Conservation (phyloP, 2,888 invertebrate species). For the Oscheius myriophilus region DNA sequence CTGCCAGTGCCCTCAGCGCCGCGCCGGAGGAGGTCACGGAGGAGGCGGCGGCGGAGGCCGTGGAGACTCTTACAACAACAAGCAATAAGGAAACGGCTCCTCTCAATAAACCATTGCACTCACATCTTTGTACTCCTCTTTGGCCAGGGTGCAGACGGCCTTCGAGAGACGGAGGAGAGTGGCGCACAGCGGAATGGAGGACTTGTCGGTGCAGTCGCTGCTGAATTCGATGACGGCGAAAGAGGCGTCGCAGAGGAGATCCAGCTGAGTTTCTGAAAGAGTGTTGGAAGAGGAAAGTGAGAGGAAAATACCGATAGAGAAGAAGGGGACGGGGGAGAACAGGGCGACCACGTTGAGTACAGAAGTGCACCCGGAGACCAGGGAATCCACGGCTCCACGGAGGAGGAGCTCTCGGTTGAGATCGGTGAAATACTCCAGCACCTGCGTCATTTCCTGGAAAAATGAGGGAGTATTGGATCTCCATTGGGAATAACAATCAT, state of each 20-base stretch:
- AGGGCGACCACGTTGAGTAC: slow-evolving; percentile 62
- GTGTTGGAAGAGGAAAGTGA: background rate
- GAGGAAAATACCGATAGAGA: slow-evolving; percentile 35
- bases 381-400: slow-evolving; percentile 43
- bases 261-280: slow-evolving; percentile 36
- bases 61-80: slow-evolving; percentile 2
- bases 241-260: slow-evolving; percentile 32
- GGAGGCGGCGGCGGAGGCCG: slow-evolving; percentile 10
- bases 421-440: slow-evolving; percentile 57
- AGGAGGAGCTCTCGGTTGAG: slow-evolving; percentile 59
- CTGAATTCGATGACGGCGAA: slow-evolving; percentile 33
- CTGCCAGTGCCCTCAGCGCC: slow-evolving; percentile 34
- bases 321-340: slow-evolving; percentile 63
- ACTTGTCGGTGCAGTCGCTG: slow-evolving; percentile 8
- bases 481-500: background rate
- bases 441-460: slow-evolving; percentile 56
- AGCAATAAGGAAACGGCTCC: background rate
- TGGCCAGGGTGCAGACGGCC: slow-evolving; percentile 19
- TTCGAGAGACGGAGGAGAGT: slow-evolving; percentile 18
- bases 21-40: slow-evolving; percentile 32
- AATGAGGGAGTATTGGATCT: background rate
- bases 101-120: slow-evolving; percentile 10
- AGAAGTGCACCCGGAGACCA: slow-evolving; percentile 63
- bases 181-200: background rate
- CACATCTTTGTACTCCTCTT: slow-evolving; percentile 20